Evolutionary conservation across 2,888 invertebrate species (phyloP), one percentile per base, ranked within the genome.

Genomic region (Proisotoma minuta): DNA sequence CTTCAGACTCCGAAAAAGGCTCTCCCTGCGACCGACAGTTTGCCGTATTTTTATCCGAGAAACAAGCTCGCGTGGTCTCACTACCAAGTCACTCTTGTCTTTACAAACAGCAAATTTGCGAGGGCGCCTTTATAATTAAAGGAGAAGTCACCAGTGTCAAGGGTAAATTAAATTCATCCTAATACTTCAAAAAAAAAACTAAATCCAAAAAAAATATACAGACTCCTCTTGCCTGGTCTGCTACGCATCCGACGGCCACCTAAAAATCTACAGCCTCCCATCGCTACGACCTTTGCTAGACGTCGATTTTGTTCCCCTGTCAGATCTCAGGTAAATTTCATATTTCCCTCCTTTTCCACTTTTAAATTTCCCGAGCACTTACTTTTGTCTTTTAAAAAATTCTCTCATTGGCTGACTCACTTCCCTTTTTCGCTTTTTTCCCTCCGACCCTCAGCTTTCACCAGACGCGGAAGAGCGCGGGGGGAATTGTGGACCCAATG

Each of bases 401-500:
- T 60, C 39, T 18, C 39, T 51, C 27, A 56, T 34, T 60, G 28
- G 56, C 34, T 60, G 3, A 22, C 34, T 56, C 22, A 51, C 27
- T 54, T 54, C 57, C 56, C 48, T 22, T 57, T 58, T 60, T 52
- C 60, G 63, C 56, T 59, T 50, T 57, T 62, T 28, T 18, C 28
- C 23, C 50, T 60, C 28, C n/a, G 27, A 56, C 60, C 60, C 62
- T 20, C 52, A 82, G 82, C 81, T 82, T 82, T 81, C 65, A 65
- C 65, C 82, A 82, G 81, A 81, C 82, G 76, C 80, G 81, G 77
- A 91, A 91, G 87, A 89, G 89, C 85, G n/a, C n/a, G n/a, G n/a
- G n/a, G n/a, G 92, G 92, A 86, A 91, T 92, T 86, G 90, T 92
- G 87, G 92, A 93, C 86, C 93, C 92, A 84, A 92, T 93, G 91